A percentile compares a stretch with the other conserved stretches of the same genome.
These are phyloP conservation scores for Calephelis nemesis DNA, from an alignment of 1,140 invertebrate genomes.

Conservation along the genomic window DNA sequence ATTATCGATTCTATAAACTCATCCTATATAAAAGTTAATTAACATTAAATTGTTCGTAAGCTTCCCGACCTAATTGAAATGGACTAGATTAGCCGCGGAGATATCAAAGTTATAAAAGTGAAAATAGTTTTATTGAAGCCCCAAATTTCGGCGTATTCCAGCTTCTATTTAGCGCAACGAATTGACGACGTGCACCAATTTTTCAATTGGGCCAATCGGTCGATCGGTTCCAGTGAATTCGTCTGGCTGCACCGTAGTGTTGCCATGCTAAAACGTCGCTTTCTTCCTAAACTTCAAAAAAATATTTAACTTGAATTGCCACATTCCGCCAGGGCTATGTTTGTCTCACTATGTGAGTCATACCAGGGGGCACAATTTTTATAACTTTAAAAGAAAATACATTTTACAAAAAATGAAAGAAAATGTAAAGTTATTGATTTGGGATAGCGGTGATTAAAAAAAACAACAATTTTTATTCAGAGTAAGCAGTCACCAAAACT, in stretches of 20 bases:
- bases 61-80: background rate
- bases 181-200: slow-evolving; percentile 39
- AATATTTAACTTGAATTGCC: background rate
- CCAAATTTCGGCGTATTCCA: slow-evolving; percentile 11
- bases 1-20: background rate
- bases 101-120: slow-evolving; percentile 17
- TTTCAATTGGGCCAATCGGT: slow-evolving; percentile 48
- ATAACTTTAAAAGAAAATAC: too few relatives aligned
- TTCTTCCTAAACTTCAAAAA: background rate
- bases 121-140: slow-evolving; percentile 14
- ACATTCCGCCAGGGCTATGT: too few relatives aligned
- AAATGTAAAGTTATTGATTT: too few relatives aligned
- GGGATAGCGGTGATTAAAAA: too few relatives aligned
- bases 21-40: background rate
- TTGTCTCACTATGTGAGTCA: too few relatives aligned
- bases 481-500: too few relatives aligned
- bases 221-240: slow-evolving; percentile 46
- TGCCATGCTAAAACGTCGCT: background rate
- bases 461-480: too few relatives aligned
- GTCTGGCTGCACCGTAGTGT: slow-evolving; percentile 17
- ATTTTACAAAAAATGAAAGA: too few relatives aligned
- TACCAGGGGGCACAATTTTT: too few relatives aligned
- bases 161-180: slow-evolving; percentile 3
- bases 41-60: slow-evolving; percentile 3
- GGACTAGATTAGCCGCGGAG: slow-evolving; percentile 5